These are phyloP conservation scores for Lonchura striata DNA, from an alignment of 2,113 vertebrate genomes.

Conservation along the genomic window DNA sequence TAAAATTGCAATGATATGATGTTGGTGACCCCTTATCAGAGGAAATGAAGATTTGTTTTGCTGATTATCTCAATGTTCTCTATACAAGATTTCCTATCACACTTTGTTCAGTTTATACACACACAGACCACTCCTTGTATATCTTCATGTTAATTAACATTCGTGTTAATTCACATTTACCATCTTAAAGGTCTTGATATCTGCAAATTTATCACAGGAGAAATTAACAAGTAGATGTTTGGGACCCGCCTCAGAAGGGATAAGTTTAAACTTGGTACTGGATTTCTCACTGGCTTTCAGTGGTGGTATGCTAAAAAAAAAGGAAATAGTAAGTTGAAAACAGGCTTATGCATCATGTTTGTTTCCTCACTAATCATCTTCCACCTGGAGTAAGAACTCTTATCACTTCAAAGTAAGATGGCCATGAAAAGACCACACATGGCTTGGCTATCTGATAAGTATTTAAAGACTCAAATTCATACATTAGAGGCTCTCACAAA, in stretches of 20 bases:
- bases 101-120: neutral
- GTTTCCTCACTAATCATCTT: neutral
- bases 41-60: neutral
- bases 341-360: neutral
- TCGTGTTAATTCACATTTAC: slow-evolving; percentile 72
- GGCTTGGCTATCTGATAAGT: neutral
- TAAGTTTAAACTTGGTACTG: slow-evolving; percentile 60
- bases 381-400: neutral
- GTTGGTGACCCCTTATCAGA: neutral
- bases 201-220: slow-evolving; percentile 72
- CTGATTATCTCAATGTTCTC: neutral
- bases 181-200: slow-evolving; percentile 72
- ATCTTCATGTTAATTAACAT: slow-evolving; percentile 36
- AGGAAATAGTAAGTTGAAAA: neutral
- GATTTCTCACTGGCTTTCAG: slow-evolving; percentile 68
- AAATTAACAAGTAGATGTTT: slow-evolving; percentile 75
- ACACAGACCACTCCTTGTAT: neutral
- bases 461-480: neutral
- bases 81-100: neutral
- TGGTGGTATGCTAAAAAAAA: slow-evolving; percentile 51
- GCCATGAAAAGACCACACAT: neutral
- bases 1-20: neutral
- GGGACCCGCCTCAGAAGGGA: slow-evolving; percentile 63
- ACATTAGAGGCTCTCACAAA: neutral
- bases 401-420: neutral